Conservation (phyloP, 2,888 invertebrate species). For the Scaptomyza reducta region DNA sequence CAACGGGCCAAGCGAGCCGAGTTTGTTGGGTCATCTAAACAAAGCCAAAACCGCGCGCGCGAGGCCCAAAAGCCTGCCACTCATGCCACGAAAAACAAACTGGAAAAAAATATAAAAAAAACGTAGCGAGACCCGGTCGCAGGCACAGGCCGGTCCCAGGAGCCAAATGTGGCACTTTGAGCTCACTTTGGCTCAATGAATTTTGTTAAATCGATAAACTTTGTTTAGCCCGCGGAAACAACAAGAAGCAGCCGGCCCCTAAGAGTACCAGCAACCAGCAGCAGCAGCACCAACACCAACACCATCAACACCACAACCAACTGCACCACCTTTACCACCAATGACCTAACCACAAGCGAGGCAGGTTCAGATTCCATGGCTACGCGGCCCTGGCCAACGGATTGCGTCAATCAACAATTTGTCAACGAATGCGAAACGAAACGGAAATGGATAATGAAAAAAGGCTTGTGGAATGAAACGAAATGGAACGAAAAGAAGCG, state of each 20-base stretch:
- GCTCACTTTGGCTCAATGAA: slow-evolving; percentile 64
- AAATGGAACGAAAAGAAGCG: slow-evolving; percentile 7
- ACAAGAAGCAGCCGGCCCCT: slow-evolving; percentile 69
- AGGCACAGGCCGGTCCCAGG: slow-evolving; percentile 46
- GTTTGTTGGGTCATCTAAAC: slow-evolving; percentile 79
- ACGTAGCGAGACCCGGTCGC: slow-evolving; percentile 10
- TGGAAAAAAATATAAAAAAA: not conserved
- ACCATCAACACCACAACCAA: slow-evolving; percentile 1
- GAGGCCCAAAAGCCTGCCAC: not conserved
- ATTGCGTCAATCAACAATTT: slow-evolving; percentile 80
- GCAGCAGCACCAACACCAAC: slow-evolving; percentile 21
- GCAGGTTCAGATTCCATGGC: slow-evolving; percentile 65
- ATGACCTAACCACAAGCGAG: slow-evolving; percentile 49
- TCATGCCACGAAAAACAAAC: not conserved
- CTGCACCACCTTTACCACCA: slow-evolving; percentile 17
- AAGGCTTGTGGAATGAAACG: not conserved
- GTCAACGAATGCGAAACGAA: slow-evolving; percentile 56
- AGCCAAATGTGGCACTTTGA: slow-evolving; percentile 73
- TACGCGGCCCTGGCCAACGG: slow-evolving; percentile 64
- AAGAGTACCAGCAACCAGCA: slow-evolving; percentile 41
- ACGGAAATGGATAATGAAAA: slow-evolving; percentile 22
- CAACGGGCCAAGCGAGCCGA: slow-evolving; percentile 60
- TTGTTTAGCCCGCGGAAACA: slow-evolving; percentile 79
- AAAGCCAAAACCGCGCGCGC: slow-evolving; percentile 66
- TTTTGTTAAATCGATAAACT: slow-evolving; percentile 79